Conservation (phyloP, 2,113 vertebrate species). For the Desmodus rotundus region DNA sequence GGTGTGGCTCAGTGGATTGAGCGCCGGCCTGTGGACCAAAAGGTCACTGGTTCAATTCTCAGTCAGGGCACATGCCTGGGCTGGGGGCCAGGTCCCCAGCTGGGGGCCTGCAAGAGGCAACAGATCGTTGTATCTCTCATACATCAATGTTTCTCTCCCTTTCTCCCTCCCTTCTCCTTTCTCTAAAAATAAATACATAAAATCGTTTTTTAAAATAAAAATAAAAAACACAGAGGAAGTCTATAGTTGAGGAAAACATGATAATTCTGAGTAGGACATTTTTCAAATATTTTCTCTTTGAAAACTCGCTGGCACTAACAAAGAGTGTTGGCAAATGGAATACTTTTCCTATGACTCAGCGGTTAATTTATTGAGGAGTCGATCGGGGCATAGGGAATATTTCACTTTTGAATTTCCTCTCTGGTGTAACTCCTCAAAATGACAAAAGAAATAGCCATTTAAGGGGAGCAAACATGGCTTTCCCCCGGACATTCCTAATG, state of each 20-base stretch:
- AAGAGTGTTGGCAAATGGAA: background rate
- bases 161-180: no score
- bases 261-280: background rate
- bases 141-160: no score
- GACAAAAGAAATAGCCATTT: background rate
- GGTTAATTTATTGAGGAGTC: conserved; percentile 9
- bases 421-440: background rate
- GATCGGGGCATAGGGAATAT: background rate
- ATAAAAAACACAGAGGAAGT: background rate
- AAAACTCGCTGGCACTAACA: conserved; percentile 17
- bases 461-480: background rate
- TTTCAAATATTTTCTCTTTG: background rate
- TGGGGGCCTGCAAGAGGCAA: no score
- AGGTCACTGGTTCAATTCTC: no score
- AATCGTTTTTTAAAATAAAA: no score
- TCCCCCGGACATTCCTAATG: background rate
- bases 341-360: background rate
- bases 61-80: no score
- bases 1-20: no score
- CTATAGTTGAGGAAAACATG: background rate
- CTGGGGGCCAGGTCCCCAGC: no score
- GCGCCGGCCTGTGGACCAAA: no score
- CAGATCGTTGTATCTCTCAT: no score
- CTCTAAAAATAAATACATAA: background rate
- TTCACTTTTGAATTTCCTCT: conserved; percentile 13